Evolutionary conservation across 2,113 vertebrate genomes (phyloP), one percentile per base, ranked within the genome.

Genomic region (Malurus cyaneus): DNA sequence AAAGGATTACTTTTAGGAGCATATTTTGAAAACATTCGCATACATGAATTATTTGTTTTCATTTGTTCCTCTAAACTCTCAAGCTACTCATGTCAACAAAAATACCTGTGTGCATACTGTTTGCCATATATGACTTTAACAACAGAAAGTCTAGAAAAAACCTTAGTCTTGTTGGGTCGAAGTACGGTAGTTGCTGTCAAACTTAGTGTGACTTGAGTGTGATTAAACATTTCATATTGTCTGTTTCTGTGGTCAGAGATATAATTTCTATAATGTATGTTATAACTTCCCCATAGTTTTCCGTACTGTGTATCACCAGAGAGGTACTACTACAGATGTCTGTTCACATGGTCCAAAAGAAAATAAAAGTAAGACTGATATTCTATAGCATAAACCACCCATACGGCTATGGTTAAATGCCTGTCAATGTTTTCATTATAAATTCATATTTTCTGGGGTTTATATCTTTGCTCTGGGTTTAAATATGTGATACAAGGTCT

Each of bases 281-380:
- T 94, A 4, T 23, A 88, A 86, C 61, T 95, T 93, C 53, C 60
- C 41, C 36, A 19, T 94, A 92, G 91, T 81, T 91, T 77, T 92
- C 69, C 6, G 0, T 88, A 78, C 36, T 3, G 25, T 70, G 26
- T 89, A 4, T 93, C 92, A 19, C 64, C 92, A 83, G 66, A 86
- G 85, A 86, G 77, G 62, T 95, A 23, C 79, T 76, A 5, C 57
- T 79, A 32, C 82, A 92, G 88, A 88, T 90, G 53, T 66, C 79
- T 91, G 72, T 93, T 88, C 60, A 29, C 23, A 2, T 57, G 64
- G 9, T 73, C 80, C n/a, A 57, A 86, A 93, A 71, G 80, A 92
- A 95, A 93, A 89, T 64, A 89, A 93, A 81, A 93, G 76, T 91
- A 91, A 94, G 82, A 79, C 36, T 74, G 65, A 53, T 93, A 61